These are phyloP conservation scores for Phyllostomus hastatus DNA, from an alignment of 2,113 vertebrate species.

Conservation along the genomic window DNA sequence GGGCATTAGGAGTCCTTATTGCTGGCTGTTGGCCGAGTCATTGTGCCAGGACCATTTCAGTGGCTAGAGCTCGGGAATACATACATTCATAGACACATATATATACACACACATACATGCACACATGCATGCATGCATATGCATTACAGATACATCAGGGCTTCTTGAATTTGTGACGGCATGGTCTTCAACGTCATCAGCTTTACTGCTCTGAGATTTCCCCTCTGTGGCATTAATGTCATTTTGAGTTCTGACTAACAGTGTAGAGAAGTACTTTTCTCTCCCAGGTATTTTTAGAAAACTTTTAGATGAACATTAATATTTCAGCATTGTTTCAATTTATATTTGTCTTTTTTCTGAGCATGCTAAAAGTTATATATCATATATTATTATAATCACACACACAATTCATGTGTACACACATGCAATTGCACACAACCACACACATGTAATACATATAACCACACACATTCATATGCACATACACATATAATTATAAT, in stretches of 20 bases:
- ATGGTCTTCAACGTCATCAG: not conserved
- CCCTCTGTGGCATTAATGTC: not conserved
- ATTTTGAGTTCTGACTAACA: not conserved
- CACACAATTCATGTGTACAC: no score
- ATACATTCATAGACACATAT: no score
- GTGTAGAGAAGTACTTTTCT: not conserved
- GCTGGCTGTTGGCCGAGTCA: not conserved
- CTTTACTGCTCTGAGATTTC: slow-evolving; percentile 1
- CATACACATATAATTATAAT: not conserved
- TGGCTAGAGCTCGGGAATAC: not conserved
- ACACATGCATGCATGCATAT: no score
- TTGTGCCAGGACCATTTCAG: not conserved
- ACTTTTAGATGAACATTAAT: not conserved
- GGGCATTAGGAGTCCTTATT: not conserved
- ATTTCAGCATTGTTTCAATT: not conserved
- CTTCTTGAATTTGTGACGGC: not conserved
- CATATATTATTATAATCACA: not conserved
- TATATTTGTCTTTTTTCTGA: not conserved
- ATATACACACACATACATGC: no score
- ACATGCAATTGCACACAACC: no score
- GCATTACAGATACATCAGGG: not conserved
- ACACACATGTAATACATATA: no score
- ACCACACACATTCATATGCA: no score
- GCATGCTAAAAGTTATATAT: not conserved
- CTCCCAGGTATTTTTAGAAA: not conserved